phyloP scores from a whole-genome alignment of 2,888 invertebrate genomes.

The Rhodophaea formosa region DNA sequence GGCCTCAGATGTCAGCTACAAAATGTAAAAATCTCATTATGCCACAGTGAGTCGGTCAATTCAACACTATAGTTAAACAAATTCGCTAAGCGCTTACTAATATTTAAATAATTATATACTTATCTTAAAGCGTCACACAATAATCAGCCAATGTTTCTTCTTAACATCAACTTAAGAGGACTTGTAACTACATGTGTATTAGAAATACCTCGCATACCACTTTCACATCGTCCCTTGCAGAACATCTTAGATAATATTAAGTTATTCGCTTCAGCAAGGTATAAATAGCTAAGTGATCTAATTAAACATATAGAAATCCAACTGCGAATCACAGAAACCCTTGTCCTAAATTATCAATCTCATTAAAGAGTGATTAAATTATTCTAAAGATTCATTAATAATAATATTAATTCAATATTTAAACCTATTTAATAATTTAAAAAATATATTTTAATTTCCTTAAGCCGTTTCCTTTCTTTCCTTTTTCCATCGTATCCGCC shows the following conservation, averaged over 20 bases:
- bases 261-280: neutral
- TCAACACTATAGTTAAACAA: conserved; percentile 30
- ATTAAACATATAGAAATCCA: too few species aligned
- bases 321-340: too few species aligned
- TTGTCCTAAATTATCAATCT: too few species aligned
- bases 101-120: conserved; percentile 46
- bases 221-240: conserved; percentile 21
- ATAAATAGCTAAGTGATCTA: neutral
- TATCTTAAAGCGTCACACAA: conserved; percentile 48
- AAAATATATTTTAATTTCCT: too few species aligned
- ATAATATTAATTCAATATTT: too few species aligned
- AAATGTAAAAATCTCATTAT: conserved; percentile 70
- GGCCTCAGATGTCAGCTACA: conserved; percentile 69
- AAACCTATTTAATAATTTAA: too few species aligned
- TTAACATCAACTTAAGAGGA: conserved; percentile 35
- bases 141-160: conserved; percentile 33
- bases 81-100: conserved; percentile 53
- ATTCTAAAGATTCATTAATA: too few species aligned
- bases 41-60: conserved; percentile 51
- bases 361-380: too few species aligned
- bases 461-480: too few species aligned
- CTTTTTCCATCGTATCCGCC: too few species aligned
- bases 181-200: conserved; percentile 64
- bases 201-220: conserved; percentile 29
- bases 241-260: conserved; percentile 20